Conservation (phyloP, 2,797 vertebrate species). For the Rallus crepitans region DNA sequence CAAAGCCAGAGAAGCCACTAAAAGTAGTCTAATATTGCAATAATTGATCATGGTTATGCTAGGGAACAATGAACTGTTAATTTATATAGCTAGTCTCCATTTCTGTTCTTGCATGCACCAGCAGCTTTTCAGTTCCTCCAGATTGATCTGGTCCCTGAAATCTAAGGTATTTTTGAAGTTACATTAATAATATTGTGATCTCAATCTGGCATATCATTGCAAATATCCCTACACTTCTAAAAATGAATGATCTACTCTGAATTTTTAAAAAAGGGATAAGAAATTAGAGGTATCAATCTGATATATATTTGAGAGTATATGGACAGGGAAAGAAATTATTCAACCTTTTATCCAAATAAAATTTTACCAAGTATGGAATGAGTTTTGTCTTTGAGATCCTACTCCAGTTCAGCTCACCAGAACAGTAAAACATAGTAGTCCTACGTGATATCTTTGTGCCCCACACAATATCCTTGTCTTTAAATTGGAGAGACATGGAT, state of each 20-base stretch:
- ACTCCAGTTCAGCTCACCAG: background rate
- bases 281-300: background rate
- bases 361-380: background rate
- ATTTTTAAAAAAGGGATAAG: background rate
- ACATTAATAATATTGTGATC: background rate
- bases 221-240: background rate
- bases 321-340: background rate
- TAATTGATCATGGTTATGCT: fast-evolving
- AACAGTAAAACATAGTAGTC: background rate
- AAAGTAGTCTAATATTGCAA: background rate
- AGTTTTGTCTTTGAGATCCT: background rate
- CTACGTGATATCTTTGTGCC: too few species aligned
- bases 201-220: background rate
- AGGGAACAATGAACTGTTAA: background rate
- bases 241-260: background rate
- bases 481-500: too few species aligned
- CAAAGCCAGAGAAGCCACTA: background rate
- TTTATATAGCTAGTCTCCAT: background rate
- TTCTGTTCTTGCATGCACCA: background rate
- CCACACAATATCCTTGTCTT: too few species aligned
- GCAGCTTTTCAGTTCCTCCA: background rate
- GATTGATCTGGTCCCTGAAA: background rate
- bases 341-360: background rate
- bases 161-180: background rate
- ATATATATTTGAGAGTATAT: background rate